Base-by-base conservation (phyloP, 1,140 invertebrate species). In the Microplitis mediator region DNA sequence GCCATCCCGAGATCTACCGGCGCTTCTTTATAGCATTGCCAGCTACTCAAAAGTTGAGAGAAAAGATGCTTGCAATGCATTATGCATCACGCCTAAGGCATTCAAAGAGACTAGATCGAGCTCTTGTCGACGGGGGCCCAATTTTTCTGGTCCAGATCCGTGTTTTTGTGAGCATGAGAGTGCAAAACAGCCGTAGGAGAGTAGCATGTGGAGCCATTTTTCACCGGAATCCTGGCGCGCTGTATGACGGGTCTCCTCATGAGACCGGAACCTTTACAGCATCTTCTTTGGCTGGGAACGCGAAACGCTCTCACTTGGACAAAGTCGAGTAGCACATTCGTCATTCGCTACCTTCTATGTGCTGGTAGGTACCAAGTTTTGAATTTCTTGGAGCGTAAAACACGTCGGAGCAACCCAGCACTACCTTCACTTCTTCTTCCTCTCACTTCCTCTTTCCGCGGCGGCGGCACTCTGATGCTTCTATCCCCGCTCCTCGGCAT, bases 301-400 rank as follows among this genome's bases (percentile, higher is more conserved):
- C 16, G 23, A 11, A 50, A 65, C 63, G 14, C 63, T 65, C 63
- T 51, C 45, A 16, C 51, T 54, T 67, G 14, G 65, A 52, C 65
- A 67, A 67, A 72, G 70, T 72, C 62, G 34, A 64, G 61, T 56
- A 50, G 39, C 31, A 71, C 69, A 71, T 71, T 71, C 69, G 69
- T 71, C 69, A 71, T 71, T 65, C 34, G 39, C 31, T 61, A 14
- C 54, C 69, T 61, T 23, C 11, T 34, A 39, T 4, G 16, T 14
- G 51, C 51, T 23, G 23, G 23, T 23, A 58, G 23, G 52, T 54
- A 23, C 16, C 16, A 66, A 72, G 70, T 72, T 72, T 65, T 58
- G 63, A 72, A 66, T 72, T 72, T 72, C 52, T 65, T 63, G 63
- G 66, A 64, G 70, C 70, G 70, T 72, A 72, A 72, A 71, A 71